Conservation (phyloP, 2,797 vertebrate genomes). For the Galago senegalensis region DNA sequence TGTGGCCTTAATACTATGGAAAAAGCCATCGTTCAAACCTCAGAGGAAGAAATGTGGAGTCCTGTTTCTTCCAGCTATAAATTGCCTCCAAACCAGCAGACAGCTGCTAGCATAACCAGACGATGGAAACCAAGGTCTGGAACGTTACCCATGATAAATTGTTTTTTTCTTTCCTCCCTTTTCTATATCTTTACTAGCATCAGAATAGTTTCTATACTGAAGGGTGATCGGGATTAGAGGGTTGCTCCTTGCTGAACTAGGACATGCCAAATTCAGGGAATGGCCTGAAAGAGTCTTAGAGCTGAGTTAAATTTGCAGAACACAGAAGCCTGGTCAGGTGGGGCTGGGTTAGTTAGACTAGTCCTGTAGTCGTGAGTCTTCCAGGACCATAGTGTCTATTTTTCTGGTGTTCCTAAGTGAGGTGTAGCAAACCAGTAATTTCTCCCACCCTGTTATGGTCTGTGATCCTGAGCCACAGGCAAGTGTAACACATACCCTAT, state of each 20-base stretch:
- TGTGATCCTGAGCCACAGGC: background rate
- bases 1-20: slow-evolving; percentile 23
- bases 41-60: slow-evolving; percentile 51
- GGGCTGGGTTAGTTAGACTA: background rate
- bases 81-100: slow-evolving; percentile 35
- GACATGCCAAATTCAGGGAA: background rate
- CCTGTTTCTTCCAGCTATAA: slow-evolving; percentile 51
- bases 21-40: slow-evolving; percentile 60
- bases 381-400: background rate
- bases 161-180: background rate
- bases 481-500: background rate
- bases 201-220: background rate
- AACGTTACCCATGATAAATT: background rate
- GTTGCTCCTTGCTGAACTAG: background rate
- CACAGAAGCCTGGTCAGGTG: background rate
- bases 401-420: background rate
- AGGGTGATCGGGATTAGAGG: background rate
- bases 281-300: background rate
- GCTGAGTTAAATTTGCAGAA: background rate
- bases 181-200: background rate
- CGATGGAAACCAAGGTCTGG: slow-evolving; percentile 24
- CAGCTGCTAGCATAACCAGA: slow-evolving; percentile 27
- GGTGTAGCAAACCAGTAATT: background rate
- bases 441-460: background rate
- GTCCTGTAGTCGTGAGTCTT: background rate